Evolutionary conservation across 2,113 vertebrate species (phyloP).

Genomic region (Megaceryle torquata): DNA sequence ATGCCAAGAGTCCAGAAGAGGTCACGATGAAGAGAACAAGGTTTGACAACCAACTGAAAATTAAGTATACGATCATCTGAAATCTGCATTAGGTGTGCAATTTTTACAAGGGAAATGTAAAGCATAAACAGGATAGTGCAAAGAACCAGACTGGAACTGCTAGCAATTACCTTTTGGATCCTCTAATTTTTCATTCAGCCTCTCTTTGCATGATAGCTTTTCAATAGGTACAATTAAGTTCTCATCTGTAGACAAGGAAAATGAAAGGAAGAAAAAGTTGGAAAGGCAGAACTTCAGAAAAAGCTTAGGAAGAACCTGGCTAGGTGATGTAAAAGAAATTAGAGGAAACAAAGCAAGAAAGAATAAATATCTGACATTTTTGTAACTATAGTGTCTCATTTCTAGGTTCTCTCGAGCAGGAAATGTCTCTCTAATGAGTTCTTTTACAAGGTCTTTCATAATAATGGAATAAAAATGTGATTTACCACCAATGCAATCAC

Average conservation of each 20-base stretch:
- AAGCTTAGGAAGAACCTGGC: not conserved
- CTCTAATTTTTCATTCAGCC: constrained; percentile 81
- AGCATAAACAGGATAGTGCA: not conserved
- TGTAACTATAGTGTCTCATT: not conserved
- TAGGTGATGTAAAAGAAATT: not conserved
- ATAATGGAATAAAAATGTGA: not conserved
- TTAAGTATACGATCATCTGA: not conserved
- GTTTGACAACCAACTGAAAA: not conserved
- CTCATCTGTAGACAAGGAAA: constrained; percentile 77
- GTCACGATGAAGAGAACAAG: not conserved
- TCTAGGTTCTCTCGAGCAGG: not conserved
- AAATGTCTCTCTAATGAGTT: not conserved
- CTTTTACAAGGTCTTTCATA: not conserved
- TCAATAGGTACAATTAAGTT: constrained; percentile 79
- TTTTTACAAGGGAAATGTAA: not conserved
- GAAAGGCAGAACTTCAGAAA: constrained; percentile 44
- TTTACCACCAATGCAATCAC: not conserved
- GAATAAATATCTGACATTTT: not conserved
- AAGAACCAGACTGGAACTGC: not conserved
- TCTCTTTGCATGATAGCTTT: constrained; percentile 83
- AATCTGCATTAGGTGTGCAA: not conserved
- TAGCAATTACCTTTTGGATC: constrained; percentile 82
- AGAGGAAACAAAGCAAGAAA: not conserved
- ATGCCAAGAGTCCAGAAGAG: not conserved
- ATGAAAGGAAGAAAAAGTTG: constrained; percentile 39